A percentile compares a stretch with the other conserved stretches of the same genome.
These are phyloP conservation scores for Chelonus insularis DNA, from an alignment of 1,140 invertebrate genomes.

Conservation along the genomic window DNA sequence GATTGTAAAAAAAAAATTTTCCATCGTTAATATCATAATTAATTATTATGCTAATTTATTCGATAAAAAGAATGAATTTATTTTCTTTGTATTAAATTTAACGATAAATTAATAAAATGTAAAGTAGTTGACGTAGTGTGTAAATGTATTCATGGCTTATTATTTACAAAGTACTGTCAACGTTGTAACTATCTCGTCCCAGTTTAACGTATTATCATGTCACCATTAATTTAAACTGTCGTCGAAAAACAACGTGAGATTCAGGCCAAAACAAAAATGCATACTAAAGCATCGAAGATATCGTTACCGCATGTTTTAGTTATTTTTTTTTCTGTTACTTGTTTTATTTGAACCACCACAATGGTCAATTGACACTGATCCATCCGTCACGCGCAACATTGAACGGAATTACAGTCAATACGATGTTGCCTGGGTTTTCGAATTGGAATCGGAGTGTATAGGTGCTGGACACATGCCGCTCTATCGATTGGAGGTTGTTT, in stretches of 20 bases:
- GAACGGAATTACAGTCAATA: constrained; percentile 57
- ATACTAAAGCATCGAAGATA: constrained; percentile 23
- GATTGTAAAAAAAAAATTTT: too few species aligned
- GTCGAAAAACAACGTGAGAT: constrained; percentile 25
- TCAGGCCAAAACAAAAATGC: constrained; percentile 22
- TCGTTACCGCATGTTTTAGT: constrained; percentile 43
- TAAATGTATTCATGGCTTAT: neutral
- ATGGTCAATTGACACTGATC: constrained; percentile 53
- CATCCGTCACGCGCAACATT: constrained; percentile 56
- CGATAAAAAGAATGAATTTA: too few species aligned
- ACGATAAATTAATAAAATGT: too few species aligned
- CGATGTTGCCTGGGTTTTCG: constrained; percentile 40
- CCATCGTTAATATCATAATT: too few species aligned
- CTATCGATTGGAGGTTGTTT: constrained; percentile 31
- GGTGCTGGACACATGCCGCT: constrained; percentile 16
- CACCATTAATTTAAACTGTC: constrained; percentile 26
- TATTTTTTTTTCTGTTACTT: constrained; percentile 28
- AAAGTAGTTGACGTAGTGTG: too few species aligned
- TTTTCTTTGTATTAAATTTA: too few species aligned
- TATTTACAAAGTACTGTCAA: neutral
- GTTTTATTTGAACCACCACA: constrained; percentile 15
- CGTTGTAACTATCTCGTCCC: neutral
- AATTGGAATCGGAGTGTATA: constrained; percentile 28
- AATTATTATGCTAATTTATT: too few species aligned
- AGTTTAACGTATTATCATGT: constrained; percentile 2